phyloP scores from a whole-genome alignment of 2,797 vertebrate genomes.

The Nyctalus aviator region DNA sequence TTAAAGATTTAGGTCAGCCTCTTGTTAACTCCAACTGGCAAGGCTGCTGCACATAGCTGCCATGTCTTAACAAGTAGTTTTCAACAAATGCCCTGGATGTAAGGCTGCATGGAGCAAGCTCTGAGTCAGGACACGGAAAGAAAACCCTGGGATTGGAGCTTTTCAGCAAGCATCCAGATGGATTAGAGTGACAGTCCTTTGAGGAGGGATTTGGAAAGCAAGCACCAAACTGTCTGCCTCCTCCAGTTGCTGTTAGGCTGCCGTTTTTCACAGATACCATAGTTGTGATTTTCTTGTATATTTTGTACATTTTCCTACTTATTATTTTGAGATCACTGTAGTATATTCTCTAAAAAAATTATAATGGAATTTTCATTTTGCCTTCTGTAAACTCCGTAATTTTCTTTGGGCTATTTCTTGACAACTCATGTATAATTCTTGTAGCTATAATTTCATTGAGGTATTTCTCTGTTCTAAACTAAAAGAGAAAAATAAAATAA shows the following conservation, averaged over 20 bases:
- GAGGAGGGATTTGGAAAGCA: background rate
- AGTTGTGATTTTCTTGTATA: background rate
- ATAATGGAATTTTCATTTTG: slow-evolving; percentile 41
- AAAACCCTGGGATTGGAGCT: background rate
- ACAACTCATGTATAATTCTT: background rate
- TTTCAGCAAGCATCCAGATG: background rate
- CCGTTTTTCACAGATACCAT: background rate
- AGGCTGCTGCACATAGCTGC: background rate
- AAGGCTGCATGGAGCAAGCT: background rate
- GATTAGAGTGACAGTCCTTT: background rate
- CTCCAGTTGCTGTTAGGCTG: background rate
- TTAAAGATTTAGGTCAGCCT: background rate
- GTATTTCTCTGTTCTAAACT: background rate
- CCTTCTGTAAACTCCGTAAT: background rate
- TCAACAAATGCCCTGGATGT: background rate
- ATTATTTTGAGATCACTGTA: slow-evolving; percentile 22
- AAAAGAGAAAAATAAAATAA: slow-evolving; percentile 45
- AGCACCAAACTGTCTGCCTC: background rate
- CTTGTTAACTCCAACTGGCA: background rate
- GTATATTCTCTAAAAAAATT: slow-evolving; percentile 32
- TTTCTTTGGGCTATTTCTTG: slow-evolving; percentile 48
- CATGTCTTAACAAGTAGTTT: background rate
- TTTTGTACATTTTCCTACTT: background rate
- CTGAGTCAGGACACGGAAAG: background rate
- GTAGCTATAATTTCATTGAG: background rate